Evolutionary conservation across 2,113 vertebrate species (phyloP).

Genomic region (Boulengeromyrus knoepffleri): DNA sequence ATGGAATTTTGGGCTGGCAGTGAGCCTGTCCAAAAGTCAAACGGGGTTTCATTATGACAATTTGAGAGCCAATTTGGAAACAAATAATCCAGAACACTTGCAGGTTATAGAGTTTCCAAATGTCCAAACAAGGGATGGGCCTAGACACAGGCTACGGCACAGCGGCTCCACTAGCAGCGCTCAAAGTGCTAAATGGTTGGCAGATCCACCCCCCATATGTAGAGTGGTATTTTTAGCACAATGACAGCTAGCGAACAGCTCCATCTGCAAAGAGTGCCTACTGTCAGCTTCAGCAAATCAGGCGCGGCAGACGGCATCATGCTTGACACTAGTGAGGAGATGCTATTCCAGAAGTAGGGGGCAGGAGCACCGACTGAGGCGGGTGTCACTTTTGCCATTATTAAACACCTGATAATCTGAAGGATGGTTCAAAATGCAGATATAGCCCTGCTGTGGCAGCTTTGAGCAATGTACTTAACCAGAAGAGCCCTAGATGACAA

Average conservation of each 20-base stretch:
- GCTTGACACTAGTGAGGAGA: neutral
- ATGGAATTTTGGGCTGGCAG: neutral
- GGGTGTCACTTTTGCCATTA: neutral
- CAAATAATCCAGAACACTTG: neutral
- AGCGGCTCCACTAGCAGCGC: neutral
- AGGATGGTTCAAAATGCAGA: neutral
- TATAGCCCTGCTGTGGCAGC: neutral
- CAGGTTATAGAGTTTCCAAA: neutral
- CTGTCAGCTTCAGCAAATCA: neutral
- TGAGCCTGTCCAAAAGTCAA: neutral
- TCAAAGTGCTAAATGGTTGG: neutral
- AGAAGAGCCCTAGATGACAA: neutral
- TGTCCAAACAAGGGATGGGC: neutral
- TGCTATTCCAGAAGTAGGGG: neutral
- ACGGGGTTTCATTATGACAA: neutral
- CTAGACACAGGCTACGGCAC: neutral
- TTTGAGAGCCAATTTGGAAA: neutral
- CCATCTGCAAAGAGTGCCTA: conserved; percentile 4
- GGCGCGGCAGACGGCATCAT: neutral
- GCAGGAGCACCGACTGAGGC: neutral
- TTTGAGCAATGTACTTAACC: neutral
- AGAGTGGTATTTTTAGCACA: neutral
- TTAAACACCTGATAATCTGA: neutral
- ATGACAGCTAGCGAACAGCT: neutral
- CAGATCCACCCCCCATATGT: neutral